Base-by-base conservation (phyloP, 2,888 invertebrate species). In the Acronicta leporina region DNA sequence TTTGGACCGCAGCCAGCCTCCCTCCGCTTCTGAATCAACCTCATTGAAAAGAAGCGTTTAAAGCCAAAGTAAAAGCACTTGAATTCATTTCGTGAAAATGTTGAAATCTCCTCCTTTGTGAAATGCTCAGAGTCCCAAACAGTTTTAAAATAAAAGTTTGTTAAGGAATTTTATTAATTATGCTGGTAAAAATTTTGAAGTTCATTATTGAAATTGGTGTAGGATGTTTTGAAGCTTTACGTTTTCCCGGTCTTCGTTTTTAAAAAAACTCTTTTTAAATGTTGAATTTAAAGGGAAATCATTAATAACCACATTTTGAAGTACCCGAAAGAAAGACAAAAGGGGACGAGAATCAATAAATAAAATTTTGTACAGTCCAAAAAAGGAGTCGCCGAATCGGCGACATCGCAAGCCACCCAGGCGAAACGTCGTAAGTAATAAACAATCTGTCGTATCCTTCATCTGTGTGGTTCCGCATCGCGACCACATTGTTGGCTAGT, bases 21-120 rank as follows among this genome's bases (percentile, higher is more conserved):
- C 83, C 81, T 80, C 80, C 79, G 84, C 82, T 83, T 82, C 79
- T 79, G 81, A 85, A 84, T 87, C 87, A 84, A 86, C 85, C 87
- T 87, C 89, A 90, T 92, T 92, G 89, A 90, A 91, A 88, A 86
- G 87, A 86, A 87, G 82, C 87, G 84, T 89, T 92, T 88, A 85
- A 90, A 88, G 82, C 84, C 83, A 81, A 86, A 88, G 84, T 81
- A 82, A 87, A 85, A 84, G 84, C 87, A 88, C 90, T 92, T 84
- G 84, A 90, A 88, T 85, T 85, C 84, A 87, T 87, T 87, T 81
- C 78, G 76, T 75, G 73, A 77, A 84, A 83, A 81, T 80, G 78
- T 79, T 86, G 75, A 79, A 84, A 80, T 80, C 56, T 75, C 33
- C 59, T 57, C 75, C 72, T 77, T 80, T 79, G 76, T 77, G 63